Conservation (phyloP, 92 coral and sea anemone species). For the Meandrina meandrites region DNA sequence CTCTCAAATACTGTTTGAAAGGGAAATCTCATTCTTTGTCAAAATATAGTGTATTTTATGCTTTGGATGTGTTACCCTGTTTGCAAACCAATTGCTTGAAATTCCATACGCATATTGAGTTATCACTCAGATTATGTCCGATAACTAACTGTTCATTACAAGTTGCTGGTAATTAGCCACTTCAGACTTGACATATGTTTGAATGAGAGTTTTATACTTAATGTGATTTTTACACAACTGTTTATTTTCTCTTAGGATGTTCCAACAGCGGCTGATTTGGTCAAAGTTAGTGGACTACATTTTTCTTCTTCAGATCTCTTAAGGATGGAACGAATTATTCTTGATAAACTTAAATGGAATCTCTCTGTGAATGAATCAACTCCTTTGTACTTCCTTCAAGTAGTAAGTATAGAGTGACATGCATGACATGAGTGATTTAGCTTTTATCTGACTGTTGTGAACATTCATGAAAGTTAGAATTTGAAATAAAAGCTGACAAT, state of each 20-base stretch:
- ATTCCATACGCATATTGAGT: too few relatives aligned
- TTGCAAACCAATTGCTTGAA: too few relatives aligned
- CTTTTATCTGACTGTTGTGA: not conserved
- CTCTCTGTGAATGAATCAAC: constrained; percentile 72
- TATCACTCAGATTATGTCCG: too few relatives aligned
- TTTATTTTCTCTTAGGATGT: constrained; percentile 42
- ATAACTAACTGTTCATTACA: too few relatives aligned
- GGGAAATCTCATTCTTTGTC: too few relatives aligned
- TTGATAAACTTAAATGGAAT: constrained; percentile 94
- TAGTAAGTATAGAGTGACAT: constrained; percentile 70
- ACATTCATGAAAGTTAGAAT: not conserved
- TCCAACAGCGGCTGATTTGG: constrained; percentile 94
- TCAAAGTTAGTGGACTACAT: constrained; percentile 89
- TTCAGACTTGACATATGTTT: too few relatives aligned
- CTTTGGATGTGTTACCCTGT: too few relatives aligned
- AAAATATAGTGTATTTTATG: too few relatives aligned
- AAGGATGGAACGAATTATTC: constrained; percentile 97
- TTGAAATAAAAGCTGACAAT: not conserved
- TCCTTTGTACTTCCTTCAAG: constrained; percentile 88
- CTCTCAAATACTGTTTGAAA: too few relatives aligned
- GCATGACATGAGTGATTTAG: not conserved
- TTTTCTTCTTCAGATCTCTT: constrained; percentile 96
- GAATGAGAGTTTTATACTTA: too few relatives aligned
- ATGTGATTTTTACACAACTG: too few relatives aligned
- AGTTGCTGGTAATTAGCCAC: too few relatives aligned